Evolutionary conservation across 2,113 vertebrate species (phyloP), one percentile per base, ranked within the genome.

Genomic region (Alexandromys fortis): DNA sequence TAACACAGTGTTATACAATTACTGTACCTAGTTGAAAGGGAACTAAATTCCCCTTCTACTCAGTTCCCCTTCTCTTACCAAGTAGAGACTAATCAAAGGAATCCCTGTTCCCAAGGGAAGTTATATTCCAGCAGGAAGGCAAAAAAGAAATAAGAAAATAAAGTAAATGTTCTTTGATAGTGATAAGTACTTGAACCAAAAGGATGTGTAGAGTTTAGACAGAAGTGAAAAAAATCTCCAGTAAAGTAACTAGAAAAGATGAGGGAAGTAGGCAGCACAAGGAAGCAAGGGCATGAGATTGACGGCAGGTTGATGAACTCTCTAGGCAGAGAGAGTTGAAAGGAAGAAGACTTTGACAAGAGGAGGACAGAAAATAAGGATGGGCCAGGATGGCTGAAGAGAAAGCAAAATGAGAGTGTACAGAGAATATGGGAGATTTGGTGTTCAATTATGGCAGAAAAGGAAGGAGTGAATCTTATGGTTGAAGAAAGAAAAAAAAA

Each of bases 121-220:
- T 49, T 72, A 14, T 67, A 45, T 45, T 83, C 11, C 47, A 73
- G 10, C 12, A 10, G 3, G 19, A 92, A 67, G 5, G 24, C 5
- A 83, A 5, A 61, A 2, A 28, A 35, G 70, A 88, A 90, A 30
- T 2, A 79, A 92, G 7, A 49, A n/a, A 4, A 24, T 52, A 83
- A 83, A 67, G 47, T 73, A 85, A 75, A 87, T 47, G 38, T 58
- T 1, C 35, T n/a, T 81, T 82, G 21, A 82, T 28, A 61, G 12
- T 63, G 55, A 61, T 86, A 77, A 67, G 9, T 81, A 75, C 58
- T 82, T 68, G 67, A 49, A 55, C 63, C 76, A 92, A 68, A 65
- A 67, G 1, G 10, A 68, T 76, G 38, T 1, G 6, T 94, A 42
- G 30, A 77, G 55, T n/a, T 68, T 6, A 89, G 8, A 86, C 14